Evolutionary conservation across 2,113 vertebrate species (phyloP).

Genomic region (Pteronura brasiliensis): DNA sequence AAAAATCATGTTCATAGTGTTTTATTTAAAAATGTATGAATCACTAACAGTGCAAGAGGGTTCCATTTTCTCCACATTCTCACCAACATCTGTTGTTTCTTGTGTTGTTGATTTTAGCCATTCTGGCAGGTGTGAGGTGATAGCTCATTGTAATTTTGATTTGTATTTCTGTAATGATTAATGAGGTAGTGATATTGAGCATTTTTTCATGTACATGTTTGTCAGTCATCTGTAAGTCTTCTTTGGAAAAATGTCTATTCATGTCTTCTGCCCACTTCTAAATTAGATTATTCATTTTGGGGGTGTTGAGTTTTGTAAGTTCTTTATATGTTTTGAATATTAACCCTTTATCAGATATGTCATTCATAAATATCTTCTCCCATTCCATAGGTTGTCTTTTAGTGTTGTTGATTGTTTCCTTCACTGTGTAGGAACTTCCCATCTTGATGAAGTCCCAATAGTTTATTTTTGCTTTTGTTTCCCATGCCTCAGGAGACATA

Average conservation of each 20-base stretch:
- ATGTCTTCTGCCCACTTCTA: not conserved
- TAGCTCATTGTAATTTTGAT: not conserved
- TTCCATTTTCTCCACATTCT: not conserved
- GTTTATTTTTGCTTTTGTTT: not conserved
- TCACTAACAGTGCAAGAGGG: not conserved
- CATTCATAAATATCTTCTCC: not conserved
- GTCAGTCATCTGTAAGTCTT: not conserved
- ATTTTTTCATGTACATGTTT: not conserved
- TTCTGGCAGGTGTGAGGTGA: not conserved
- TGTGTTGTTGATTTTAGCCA: not conserved
- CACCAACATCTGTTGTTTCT: not conserved
- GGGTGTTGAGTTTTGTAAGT: not conserved
- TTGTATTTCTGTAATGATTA: not conserved
- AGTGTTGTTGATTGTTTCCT: not conserved
- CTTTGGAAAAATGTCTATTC: not conserved
- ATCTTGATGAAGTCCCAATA: not conserved
- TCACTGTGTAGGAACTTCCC: not conserved
- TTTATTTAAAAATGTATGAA: not conserved
- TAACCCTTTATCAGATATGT: not conserved
- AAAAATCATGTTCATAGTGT: not conserved
- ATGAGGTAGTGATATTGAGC: not conserved
- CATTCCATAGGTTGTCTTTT: not conserved
- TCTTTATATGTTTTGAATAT: not conserved
- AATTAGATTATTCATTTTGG: not conserved
- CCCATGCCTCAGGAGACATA: not conserved